Evolutionary conservation across 2,797 vertebrate species (phyloP).

Genomic region (Crypturellus tataupa): DNA sequence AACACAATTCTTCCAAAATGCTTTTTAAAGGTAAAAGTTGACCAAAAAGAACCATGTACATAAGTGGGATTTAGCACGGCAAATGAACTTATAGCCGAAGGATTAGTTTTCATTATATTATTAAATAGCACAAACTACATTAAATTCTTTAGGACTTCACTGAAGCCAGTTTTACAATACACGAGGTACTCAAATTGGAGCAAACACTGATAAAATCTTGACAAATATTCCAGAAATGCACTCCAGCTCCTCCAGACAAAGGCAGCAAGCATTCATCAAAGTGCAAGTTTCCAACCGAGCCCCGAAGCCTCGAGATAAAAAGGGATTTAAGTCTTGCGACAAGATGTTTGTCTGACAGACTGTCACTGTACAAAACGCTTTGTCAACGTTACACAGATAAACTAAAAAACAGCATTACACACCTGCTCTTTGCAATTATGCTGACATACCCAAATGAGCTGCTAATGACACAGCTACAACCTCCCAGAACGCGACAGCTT

Average conservation of each 20-base stretch:
- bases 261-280: conserved; percentile 67
- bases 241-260: conserved; percentile 82
- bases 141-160: conserved; percentile 59
- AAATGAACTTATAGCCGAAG: conserved; percentile 4
- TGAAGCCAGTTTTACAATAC: conserved; percentile 65
- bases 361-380: conserved; percentile 49
- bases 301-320: conserved; percentile 63
- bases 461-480: neutral
- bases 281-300: conserved; percentile 51
- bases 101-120: conserved; percentile 70
- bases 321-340: conserved; percentile 58
- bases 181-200: conserved; percentile 66
- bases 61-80: conserved; percentile 40
- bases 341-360: conserved; percentile 66
- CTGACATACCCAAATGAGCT: neutral
- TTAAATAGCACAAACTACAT: conserved; percentile 65
- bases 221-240: conserved; percentile 86
- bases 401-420: neutral
- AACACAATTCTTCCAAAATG: conserved; percentile 8
- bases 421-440: conserved; percentile 53
- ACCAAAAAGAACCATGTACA: conserved; percentile 10
- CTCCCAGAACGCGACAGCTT: neutral
- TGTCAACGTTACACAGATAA: neutral
- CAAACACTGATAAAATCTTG: conserved; percentile 84
- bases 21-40: conserved; percentile 64